Evolutionary conservation across 2,888 invertebrate species (phyloP).

Genomic region (Deilephila elpenor): DNA sequence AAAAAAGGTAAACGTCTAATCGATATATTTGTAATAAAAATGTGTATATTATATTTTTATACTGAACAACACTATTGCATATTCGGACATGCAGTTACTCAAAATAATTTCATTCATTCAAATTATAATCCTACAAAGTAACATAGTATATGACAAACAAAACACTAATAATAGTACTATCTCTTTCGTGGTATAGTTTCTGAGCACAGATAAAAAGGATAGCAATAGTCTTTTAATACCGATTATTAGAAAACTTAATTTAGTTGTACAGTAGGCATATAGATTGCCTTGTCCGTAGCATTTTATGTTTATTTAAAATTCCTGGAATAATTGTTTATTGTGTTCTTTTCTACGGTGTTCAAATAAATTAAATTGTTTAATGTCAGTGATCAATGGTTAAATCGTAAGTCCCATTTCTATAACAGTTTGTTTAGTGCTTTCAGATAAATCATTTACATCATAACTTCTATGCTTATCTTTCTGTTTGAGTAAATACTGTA

Average conservation of each 20-base stretch:
- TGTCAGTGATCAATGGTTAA: background rate
- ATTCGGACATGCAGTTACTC: background rate
- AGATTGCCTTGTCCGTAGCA: conserved; percentile 1
- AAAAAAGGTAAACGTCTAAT: background rate
- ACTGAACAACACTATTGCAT: background rate
- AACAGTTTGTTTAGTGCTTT: background rate
- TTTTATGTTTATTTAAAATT: background rate
- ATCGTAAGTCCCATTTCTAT: conserved; percentile 1
- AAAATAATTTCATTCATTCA: conserved; percentile 3
- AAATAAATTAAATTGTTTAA: background rate
- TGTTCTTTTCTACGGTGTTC: background rate
- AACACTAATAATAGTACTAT: background rate
- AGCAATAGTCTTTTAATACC: background rate
- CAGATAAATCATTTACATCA: background rate
- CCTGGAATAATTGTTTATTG: too few species aligned
- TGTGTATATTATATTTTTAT: background rate
- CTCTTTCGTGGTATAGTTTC: background rate
- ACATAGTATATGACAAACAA: background rate
- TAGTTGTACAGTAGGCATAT: background rate
- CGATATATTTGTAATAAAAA: background rate
- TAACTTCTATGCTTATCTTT: background rate
- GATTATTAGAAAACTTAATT: background rate
- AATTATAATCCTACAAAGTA: conserved; percentile 1
- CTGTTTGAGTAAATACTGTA: background rate
- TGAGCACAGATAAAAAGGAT: background rate